phyloP scores from a whole-genome alignment of 2,797 vertebrate genomes.

The Enteromius fasciolatus region DNA sequence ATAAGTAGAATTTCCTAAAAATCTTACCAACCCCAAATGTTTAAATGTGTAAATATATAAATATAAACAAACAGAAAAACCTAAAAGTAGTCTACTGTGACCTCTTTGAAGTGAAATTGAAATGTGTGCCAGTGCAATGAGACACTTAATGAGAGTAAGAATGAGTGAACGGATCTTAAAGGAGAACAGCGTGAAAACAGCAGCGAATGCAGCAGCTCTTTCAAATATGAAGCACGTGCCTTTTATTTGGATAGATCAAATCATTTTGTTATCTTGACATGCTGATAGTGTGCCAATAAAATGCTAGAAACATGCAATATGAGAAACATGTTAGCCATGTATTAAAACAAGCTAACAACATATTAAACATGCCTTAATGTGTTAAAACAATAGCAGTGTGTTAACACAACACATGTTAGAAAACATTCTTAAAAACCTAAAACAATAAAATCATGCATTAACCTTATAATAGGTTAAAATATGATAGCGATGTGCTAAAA shows the following conservation, averaged over 20 bases:
- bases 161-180: slow-evolving; percentile 59
- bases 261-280: not conserved
- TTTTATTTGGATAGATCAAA: not conserved
- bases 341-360: not conserved
- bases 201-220: slow-evolving; percentile 1
- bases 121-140: slow-evolving; percentile 66
- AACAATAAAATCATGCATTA: not conserved
- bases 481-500: not conserved
- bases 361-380: not conserved
- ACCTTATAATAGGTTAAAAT: no score
- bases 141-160: slow-evolving; percentile 57
- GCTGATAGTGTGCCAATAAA: not conserved
- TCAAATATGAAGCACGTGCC: not conserved
- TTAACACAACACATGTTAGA: not conserved
- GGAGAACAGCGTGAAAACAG: slow-evolving; percentile 45
- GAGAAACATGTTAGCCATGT: not conserved
- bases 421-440: not conserved
- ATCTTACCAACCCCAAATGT: no score
- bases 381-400: no score
- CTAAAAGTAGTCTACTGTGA: slow-evolving; percentile 61
- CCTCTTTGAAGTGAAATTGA: slow-evolving; percentile 78
- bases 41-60: no score
- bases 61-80: slow-evolving; percentile 52
- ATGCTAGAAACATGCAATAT: not conserved
- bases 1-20: no score